Evolutionary conservation across 2,113 vertebrate species (phyloP).

Genomic region (Rallus limicola): DNA sequence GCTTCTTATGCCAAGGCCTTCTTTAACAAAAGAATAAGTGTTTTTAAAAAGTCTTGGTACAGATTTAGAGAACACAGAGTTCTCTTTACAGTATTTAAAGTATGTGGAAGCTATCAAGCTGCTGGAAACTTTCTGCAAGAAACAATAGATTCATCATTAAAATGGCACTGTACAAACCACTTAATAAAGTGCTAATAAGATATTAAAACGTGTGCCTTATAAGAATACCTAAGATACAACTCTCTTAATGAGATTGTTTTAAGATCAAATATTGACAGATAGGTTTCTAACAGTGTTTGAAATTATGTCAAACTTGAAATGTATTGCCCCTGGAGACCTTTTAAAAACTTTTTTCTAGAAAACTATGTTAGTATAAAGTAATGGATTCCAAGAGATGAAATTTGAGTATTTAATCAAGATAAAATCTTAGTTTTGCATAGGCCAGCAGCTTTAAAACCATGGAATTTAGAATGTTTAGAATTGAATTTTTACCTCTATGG

Average conservation of each 20-base stretch:
- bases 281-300: not conserved
- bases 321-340: not conserved
- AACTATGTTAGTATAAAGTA: not conserved
- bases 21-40: not conserved
- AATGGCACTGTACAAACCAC: not conserved
- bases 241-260: slow-evolving; percentile 37
- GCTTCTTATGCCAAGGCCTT: not conserved
- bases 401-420: not conserved
- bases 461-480: not conserved
- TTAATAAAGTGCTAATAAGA: slow-evolving; percentile 13
- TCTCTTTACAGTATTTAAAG: not conserved
- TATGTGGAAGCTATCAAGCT: not conserved
- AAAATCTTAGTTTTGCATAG: not conserved
- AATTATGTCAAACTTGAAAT: slow-evolving; percentile 3
- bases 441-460: not conserved
- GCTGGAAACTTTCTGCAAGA: slow-evolving; percentile 16
- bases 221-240: not conserved
- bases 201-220: not conserved
- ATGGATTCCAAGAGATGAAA: not conserved
- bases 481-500: not conserved
- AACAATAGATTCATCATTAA: slow-evolving; percentile 9
- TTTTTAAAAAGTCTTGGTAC: not conserved
- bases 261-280: slow-evolving; percentile 26
- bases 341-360: not conserved
- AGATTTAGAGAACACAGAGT: not conserved